Evolutionary conservation across 2,113 vertebrate genomes (phyloP).

Genomic region (Rhegmatorhina hoffmannsi): DNA sequence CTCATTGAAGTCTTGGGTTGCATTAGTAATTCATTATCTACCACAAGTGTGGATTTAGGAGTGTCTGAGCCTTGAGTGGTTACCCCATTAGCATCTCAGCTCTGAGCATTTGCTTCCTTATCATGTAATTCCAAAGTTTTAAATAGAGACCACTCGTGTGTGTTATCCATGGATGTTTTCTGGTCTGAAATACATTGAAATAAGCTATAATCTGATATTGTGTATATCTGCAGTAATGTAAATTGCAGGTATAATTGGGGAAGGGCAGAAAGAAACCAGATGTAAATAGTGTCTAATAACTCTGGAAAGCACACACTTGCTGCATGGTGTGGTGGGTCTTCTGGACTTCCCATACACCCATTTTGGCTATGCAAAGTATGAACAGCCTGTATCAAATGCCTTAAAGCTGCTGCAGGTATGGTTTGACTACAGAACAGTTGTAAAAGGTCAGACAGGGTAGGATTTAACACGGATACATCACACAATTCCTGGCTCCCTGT

Average conservation of each 20-base stretch:
- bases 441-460: background rate
- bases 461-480: background rate
- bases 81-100: background rate
- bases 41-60: background rate
- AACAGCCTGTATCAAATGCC: background rate
- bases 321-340: fast-evolving
- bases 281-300: background rate
- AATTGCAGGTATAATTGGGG: background rate
- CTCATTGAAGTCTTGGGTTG: background rate
- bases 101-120: background rate
- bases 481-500: background rate
- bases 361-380: background rate
- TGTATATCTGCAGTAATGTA: background rate
- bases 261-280: background rate
- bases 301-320: fast-evolving
- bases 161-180: background rate
- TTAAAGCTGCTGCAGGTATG: background rate
- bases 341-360: background rate
- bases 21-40: background rate
- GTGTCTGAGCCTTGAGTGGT: background rate
- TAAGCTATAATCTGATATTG: background rate
- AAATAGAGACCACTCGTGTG: background rate
- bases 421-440: background rate
- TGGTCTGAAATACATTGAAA: background rate
- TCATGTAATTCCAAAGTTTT: background rate